phyloP scores from a whole-genome alignment of 1,140 invertebrate species.

The Phymorhynchus buccinoides region DNA sequence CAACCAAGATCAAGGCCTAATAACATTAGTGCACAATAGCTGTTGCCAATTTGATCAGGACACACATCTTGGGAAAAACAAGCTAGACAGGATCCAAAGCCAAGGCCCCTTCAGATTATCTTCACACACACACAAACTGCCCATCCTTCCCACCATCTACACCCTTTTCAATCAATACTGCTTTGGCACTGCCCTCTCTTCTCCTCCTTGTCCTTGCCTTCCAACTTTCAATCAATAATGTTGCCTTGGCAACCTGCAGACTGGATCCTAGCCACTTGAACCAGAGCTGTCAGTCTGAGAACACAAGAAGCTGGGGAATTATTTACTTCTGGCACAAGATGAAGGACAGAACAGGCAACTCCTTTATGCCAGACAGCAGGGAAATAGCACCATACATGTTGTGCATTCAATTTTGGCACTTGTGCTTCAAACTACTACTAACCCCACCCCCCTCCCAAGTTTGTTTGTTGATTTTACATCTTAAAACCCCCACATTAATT shows the following conservation, averaged over 20 bases:
- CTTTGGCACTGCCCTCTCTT: constrained; percentile 20
- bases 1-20: too few species aligned
- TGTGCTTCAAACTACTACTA: too few species aligned
- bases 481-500: too few species aligned
- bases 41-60: too few species aligned
- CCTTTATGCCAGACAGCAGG: too few species aligned
- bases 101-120: not conserved
- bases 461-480: too few species aligned
- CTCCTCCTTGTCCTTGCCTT: not conserved
- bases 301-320: not conserved
- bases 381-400: too few species aligned
- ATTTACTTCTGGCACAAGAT: not conserved
- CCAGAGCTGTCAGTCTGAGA: not conserved
- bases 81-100: not conserved
- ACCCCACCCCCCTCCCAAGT: too few species aligned
- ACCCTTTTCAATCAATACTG: constrained; percentile 40
- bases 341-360: too few species aligned
- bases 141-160: not conserved
- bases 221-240: constrained; percentile 30
- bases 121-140: not conserved
- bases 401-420: too few species aligned
- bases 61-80: too few species aligned
- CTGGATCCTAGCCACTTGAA: not conserved
- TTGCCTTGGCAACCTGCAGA: constrained; percentile 28
- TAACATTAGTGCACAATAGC: too few species aligned